These are phyloP conservation scores for Copsychus sechellarum DNA, from an alignment of 2,113 vertebrate genomes.

Conservation along the genomic window DNA sequence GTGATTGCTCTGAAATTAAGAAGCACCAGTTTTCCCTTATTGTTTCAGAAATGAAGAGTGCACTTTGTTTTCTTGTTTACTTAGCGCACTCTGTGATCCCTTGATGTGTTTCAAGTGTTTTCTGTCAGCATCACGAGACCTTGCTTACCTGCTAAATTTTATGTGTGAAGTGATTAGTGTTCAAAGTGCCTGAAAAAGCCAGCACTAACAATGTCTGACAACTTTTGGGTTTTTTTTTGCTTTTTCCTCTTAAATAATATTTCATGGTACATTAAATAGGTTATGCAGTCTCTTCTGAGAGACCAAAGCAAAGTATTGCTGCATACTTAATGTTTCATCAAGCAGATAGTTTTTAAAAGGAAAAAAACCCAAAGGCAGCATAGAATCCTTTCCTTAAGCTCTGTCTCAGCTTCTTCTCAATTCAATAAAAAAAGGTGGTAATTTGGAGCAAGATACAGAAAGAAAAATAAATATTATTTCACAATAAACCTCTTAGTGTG, in stretches of 20 bases:
- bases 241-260: conserved; percentile 18
- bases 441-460: neutral
- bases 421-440: neutral
- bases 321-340: neutral
- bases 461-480: conserved; percentile 30
- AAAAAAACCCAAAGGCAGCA: neutral
- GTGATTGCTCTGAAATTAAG: conserved; percentile 7
- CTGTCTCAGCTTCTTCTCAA: neutral
- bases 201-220: neutral
- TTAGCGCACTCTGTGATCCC: neutral
- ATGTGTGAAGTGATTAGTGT: neutral
- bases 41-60: conserved; percentile 18
- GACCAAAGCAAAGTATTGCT: neutral
- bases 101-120: neutral
- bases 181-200: neutral
- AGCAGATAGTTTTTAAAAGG: neutral
- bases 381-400: neutral
- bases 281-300: neutral
- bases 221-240: neutral
- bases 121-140: neutral
- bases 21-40: neutral
- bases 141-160: conserved; percentile 35
- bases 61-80: conserved; percentile 38
- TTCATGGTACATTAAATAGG: conserved; percentile 36
- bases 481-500: neutral